Percentiles rank a stretch among this genome's conserved stretches.
These are phyloP conservation scores for Pseudocheirus occidentalis DNA, from an alignment of 2,797 vertebrate species.

Conservation along the genomic window DNA sequence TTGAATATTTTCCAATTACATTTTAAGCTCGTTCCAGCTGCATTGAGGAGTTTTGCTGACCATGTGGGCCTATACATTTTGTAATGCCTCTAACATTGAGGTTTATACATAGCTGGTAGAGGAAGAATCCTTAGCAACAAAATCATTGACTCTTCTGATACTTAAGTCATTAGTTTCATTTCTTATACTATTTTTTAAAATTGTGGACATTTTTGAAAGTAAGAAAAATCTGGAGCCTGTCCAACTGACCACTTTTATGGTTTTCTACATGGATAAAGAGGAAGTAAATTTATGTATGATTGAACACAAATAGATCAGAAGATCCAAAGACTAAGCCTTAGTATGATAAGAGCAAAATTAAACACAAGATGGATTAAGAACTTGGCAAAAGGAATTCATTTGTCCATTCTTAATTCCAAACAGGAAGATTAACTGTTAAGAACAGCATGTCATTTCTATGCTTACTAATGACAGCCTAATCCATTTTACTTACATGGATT, in stretches of 20 bases:
- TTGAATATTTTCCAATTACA: neutral
- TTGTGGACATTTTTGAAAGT: neutral
- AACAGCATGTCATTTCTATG: neutral
- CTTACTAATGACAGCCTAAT: neutral
- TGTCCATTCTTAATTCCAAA: conserved; percentile 16
- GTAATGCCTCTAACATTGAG: neutral
- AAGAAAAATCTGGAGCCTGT: neutral
- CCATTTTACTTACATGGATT: conserved; percentile 27
- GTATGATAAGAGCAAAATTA: conserved; percentile 16
- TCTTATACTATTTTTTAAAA: neutral
- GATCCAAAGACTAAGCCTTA: neutral
- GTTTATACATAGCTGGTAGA: neutral
- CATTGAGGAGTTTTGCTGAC: neutral
- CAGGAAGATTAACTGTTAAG: neutral
- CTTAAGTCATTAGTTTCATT: neutral
- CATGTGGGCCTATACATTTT: neutral
- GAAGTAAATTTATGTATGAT: neutral
- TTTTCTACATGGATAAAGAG: conserved; percentile 1
- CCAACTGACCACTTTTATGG: neutral
- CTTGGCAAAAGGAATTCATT: neutral
- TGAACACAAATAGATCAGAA: conserved; percentile 36
- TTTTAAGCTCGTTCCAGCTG: neutral
- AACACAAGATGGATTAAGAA: neutral
- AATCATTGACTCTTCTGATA: neutral
- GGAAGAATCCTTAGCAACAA: neutral